Evolutionary conservation across 92 coral and sea anemone species (phyloP), one percentile per base, ranked within the genome.

Genomic region (Heliopora coerulea): DNA sequence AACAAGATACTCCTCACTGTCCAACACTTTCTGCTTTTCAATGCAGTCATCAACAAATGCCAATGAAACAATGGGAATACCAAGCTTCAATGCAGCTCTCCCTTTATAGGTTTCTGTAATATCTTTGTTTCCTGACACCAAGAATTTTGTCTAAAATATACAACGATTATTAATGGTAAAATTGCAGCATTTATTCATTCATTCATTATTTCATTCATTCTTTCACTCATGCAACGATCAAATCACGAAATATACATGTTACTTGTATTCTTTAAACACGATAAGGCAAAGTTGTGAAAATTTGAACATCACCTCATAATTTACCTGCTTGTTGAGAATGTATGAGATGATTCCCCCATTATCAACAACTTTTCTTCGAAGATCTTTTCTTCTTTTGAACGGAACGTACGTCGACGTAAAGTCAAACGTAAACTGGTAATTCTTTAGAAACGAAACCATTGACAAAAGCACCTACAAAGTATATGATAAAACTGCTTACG

Each of bases 281-380:
- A 42, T 40, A 37, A 49, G 20, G 18, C 42, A 28, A 73, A 23
- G 32, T 11, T 9, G 20, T 18, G 0, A 26, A 49, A 20, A 12
- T 49, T 19, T 23, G 31, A 17, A 57, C n/a, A n/a, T n/a, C n/a
- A n/a, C n/a, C n/a, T n/a, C n/a, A n/a, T n/a, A n/a, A n/a, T n/a
- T 6, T 69, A 86, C 96, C 87, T 93, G 86, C 59, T 78, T 80
- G 0, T 96, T 87, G 66, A 93, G 59, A 24, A 93, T 86, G 78
- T 93, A 89, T 0, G 98, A 87, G 59, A 93, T 74, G 35, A 80
- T 83, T 46, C 98, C 98, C 8, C 98, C 98, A 72, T 93, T 83
- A 10, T 73, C 79, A 0, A 82, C 83, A 30, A 93, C 83, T 15
- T 85, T 77, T 34, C 82, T 68, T 0, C 98, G 89, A 23, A 93